Evolutionary conservation across 2,888 invertebrate species (phyloP).

Genomic region (Ophion costatus): DNA sequence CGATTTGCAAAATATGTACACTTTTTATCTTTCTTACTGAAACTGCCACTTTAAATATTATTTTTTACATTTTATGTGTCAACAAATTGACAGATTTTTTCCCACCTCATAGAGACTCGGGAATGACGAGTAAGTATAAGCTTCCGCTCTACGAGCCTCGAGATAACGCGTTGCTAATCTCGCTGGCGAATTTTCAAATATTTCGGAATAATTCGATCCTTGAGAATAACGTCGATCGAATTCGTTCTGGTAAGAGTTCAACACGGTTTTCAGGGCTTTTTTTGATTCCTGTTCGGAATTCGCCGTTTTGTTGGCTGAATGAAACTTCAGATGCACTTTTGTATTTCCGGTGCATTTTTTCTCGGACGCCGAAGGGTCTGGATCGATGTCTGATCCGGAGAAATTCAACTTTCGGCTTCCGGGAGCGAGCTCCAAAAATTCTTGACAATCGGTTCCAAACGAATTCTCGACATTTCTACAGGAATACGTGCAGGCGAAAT

Average conservation of each 20-base stretch:
- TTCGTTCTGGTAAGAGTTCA: slow-evolving; percentile 34
- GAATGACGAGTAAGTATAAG: slow-evolving; percentile 39
- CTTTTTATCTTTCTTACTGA: not conserved
- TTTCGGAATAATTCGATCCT: slow-evolving; percentile 49
- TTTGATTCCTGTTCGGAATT: not conserved
- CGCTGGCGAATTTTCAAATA: slow-evolving; percentile 23
- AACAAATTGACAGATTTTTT: not conserved
- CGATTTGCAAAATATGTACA: not conserved
- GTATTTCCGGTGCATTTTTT: not conserved
- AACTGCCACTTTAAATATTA: not conserved
- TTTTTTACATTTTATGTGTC: too few relatives aligned
- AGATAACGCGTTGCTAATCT: not conserved
- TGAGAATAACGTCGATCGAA: slow-evolving; percentile 44
- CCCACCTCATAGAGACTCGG: slow-evolving; percentile 49
- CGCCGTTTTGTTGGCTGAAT: not conserved
- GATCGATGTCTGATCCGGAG: slow-evolving; percentile 17
- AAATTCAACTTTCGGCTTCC: slow-evolving; percentile 14
- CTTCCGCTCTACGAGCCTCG: not conserved
- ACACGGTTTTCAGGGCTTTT: slow-evolving; percentile 20
- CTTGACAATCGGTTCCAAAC: not conserved
- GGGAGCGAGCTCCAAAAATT: not conserved
- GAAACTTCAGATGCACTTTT: not conserved
- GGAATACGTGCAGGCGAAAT: not conserved
- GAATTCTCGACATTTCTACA: slow-evolving; percentile 20
- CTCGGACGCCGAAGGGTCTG: not conserved